Percentiles rank a stretch among this genome's conserved stretches.
These are phyloP conservation scores for Drosophila orena DNA, from an alignment of 1,140 invertebrate genomes.

Conservation along the genomic window DNA sequence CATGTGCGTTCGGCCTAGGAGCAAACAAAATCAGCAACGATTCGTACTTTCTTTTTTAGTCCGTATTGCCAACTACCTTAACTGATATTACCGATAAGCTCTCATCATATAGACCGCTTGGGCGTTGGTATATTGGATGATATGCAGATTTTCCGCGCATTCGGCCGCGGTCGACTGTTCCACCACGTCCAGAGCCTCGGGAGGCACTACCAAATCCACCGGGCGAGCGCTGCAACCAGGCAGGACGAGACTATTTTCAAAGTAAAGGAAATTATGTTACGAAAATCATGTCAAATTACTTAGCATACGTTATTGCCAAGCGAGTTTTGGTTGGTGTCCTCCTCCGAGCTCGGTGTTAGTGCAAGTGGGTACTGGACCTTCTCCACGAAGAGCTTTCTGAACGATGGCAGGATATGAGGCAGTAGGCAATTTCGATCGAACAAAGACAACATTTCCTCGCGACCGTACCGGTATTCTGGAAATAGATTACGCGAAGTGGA, in stretches of 20 bases:
- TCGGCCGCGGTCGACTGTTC: slow-evolving; percentile 87
- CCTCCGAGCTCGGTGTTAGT: slow-evolving; percentile 91
- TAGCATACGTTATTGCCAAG: slow-evolving; percentile 52
- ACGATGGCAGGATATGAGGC: slow-evolving; percentile 88
- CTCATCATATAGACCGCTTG: slow-evolving; percentile 74
- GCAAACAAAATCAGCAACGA: background rate
- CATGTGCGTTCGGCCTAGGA: slow-evolving; percentile 85
- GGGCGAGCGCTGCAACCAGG: slow-evolving; percentile 87
- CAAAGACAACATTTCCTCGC: slow-evolving; percentile 95
- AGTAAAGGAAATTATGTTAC: background rate
- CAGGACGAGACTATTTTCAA: slow-evolving; percentile 72
- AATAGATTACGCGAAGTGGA: slow-evolving; percentile 64
- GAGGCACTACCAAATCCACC: slow-evolving; percentile 63
- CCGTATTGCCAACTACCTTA: background rate
- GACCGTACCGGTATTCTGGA: slow-evolving; percentile 88
- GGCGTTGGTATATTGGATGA: slow-evolving; percentile 80
- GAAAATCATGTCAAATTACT: background rate
- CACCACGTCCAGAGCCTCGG: slow-evolving; percentile 86
- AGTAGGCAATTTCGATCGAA: slow-evolving; percentile 89
- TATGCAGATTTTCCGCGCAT: slow-evolving; percentile 86
- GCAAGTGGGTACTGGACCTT: slow-evolving; percentile 92
- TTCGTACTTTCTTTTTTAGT: too few species aligned
- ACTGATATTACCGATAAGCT: slow-evolving; percentile 29
- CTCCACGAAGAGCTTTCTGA: slow-evolving; percentile 90
- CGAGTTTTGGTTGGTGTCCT: slow-evolving; percentile 86